phyloP scores from a whole-genome alignment of 2,888 invertebrate species.

The Myopa testacea region DNA sequence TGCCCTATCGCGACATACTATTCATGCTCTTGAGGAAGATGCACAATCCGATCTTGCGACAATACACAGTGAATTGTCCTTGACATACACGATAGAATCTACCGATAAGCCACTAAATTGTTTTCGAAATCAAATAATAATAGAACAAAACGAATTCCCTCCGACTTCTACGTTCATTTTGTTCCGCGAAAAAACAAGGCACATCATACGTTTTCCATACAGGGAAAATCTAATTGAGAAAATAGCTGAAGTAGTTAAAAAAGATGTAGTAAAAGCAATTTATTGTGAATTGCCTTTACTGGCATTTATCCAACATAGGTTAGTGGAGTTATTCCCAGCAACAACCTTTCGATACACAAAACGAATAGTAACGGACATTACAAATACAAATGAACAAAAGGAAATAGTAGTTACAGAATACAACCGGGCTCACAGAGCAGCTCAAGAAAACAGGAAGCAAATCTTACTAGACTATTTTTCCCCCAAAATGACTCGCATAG shows the following conservation, averaged over 20 bases:
- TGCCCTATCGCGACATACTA: no score
- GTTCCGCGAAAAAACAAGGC: background rate
- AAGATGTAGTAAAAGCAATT: slow-evolving; percentile 40
- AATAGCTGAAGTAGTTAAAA: slow-evolving; percentile 27
- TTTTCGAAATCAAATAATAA: no score
- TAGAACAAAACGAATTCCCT: no score
- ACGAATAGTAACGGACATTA: slow-evolving; percentile 17
- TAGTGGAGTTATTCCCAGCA: slow-evolving; percentile 34
- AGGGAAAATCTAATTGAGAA: slow-evolving; percentile 29
- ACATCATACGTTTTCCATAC: slow-evolving; percentile 35
- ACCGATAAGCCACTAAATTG: no score
- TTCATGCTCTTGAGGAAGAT: no score
- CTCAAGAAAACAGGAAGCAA: slow-evolving; percentile 47
- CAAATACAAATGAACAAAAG: slow-evolving; percentile 29
- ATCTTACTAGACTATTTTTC: slow-evolving; percentile 41
- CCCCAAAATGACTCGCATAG: no score
- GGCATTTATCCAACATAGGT: slow-evolving; percentile 39
- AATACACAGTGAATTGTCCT: no score
- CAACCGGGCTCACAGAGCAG: slow-evolving; percentile 40
- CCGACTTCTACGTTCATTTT: no score
- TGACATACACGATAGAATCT: no score
- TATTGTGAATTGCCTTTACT: background rate
- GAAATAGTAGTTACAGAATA: no score
- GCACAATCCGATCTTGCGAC: no score
- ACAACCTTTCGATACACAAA: slow-evolving; percentile 41